Percentiles rank a stretch among this genome's conserved stretches.
Evolutionary conservation across 2,113 vertebrate genomes (phyloP).

Genomic region (Prinia subflava): DNA sequence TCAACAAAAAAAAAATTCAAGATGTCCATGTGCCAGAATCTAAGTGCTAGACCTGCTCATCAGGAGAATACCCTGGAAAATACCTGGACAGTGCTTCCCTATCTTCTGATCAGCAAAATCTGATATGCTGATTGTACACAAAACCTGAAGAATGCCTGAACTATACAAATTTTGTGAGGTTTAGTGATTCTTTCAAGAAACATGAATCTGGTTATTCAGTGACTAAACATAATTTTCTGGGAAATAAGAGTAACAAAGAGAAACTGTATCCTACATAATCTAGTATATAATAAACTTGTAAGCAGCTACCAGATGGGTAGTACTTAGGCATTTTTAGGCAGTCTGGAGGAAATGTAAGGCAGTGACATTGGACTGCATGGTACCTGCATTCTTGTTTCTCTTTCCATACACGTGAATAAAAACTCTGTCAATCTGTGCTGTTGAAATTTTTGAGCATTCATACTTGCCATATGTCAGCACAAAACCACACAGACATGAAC

Average conservation of each 20-base stretch:
- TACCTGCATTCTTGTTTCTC: not conserved
- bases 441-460: not conserved
- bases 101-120: not conserved
- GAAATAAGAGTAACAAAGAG: not conserved
- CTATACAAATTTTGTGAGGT: not conserved
- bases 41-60: not conserved
- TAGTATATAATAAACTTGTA: not conserved
- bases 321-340: not conserved
- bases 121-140: not conserved
- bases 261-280: not conserved
- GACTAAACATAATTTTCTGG: not conserved
- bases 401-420: not conserved
- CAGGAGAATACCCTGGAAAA: not conserved
- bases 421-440: not conserved
- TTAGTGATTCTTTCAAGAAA: not conserved
- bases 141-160: not conserved
- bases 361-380: not conserved
- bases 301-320: not conserved
- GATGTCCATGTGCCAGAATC: not conserved
- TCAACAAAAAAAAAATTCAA: not conserved
- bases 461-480: not conserved
- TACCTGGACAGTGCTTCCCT: not conserved
- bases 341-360: not conserved
- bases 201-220: not conserved
- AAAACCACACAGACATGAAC: not conserved